These are phyloP conservation scores for Protomyctophum bolini DNA, from an alignment of 2,113 vertebrate genomes.

Conservation along the genomic window DNA sequence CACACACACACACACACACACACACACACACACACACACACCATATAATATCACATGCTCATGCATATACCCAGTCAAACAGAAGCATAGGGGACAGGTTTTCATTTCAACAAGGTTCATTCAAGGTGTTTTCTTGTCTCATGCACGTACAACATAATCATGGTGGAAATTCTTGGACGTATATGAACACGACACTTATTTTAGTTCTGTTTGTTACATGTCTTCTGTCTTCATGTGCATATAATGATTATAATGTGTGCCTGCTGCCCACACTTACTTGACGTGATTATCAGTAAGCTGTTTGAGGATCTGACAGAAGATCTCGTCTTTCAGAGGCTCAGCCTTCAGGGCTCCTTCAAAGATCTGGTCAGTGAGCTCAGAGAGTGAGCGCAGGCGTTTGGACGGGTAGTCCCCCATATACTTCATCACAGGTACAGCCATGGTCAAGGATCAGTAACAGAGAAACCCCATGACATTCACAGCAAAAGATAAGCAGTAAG, in stretches of 20 bases:
- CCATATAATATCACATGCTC: too few species aligned
- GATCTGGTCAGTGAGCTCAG: constrained; percentile 97
- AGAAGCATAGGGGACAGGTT: too few species aligned
- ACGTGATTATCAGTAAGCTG: constrained; percentile 96
- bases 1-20: neutral
- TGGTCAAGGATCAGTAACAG: constrained; percentile 79
- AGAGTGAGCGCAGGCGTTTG: constrained; percentile 89
- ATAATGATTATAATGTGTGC: neutral
- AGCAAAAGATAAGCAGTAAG: neutral
- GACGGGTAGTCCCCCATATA: constrained; percentile 98
- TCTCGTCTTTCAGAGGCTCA: constrained; percentile 94
- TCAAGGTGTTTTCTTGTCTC: too few species aligned
- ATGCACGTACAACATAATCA: too few species aligned
- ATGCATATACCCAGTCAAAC: too few species aligned
- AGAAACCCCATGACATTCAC: neutral
- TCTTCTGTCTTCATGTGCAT: neutral
- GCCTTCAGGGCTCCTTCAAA: constrained; percentile 97
- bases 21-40: too few species aligned
- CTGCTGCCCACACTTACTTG: constrained; percentile 77
- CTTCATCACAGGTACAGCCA: constrained; percentile 86
- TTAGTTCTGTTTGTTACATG: neutral
- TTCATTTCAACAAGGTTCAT: too few species aligned
- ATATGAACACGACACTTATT: too few species aligned
- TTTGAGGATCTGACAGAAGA: constrained; percentile 94
- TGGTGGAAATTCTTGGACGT: too few species aligned